Evolutionary conservation across 2,113 vertebrate species (phyloP).

Genomic region (Rhombomys opimus): DNA sequence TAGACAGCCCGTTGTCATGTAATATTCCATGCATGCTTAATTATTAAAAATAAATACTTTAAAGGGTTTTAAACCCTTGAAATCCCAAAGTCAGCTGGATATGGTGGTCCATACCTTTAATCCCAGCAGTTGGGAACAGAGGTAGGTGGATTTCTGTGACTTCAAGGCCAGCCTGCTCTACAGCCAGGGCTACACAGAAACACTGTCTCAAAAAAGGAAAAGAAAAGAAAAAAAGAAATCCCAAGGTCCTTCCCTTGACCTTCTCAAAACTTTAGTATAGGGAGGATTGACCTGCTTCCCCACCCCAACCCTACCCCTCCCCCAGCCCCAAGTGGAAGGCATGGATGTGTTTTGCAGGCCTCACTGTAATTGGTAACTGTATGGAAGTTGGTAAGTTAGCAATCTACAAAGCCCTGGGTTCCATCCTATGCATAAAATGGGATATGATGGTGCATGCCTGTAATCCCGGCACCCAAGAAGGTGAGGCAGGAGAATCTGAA

Average conservation of each 20-base stretch:
- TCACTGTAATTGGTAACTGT: not conserved
- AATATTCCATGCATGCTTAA: not conserved
- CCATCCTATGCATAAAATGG: not conserved
- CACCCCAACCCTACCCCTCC: not conserved
- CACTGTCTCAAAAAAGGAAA: not conserved
- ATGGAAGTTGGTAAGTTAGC: not conserved
- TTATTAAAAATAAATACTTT: conserved; percentile 33
- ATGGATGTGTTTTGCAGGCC: not conserved
- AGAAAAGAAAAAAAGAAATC: not conserved
- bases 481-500: not conserved
- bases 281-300: not conserved
- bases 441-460: no score
- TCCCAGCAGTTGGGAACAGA: not conserved
- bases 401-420: not conserved
- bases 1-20: not conserved
- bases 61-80: not conserved
- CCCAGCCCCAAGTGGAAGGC: not conserved
- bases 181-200: not conserved
- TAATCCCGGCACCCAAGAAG: not conserved
- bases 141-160: not conserved
- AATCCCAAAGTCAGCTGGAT: not conserved
- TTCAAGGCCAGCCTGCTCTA: not conserved
- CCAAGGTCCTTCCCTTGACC: not conserved
- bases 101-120: not conserved
- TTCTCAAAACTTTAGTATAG: not conserved